phyloP scores from a whole-genome alignment of 2,797 vertebrate genomes.

The Ctenochaetus hawaiiensis region DNA sequence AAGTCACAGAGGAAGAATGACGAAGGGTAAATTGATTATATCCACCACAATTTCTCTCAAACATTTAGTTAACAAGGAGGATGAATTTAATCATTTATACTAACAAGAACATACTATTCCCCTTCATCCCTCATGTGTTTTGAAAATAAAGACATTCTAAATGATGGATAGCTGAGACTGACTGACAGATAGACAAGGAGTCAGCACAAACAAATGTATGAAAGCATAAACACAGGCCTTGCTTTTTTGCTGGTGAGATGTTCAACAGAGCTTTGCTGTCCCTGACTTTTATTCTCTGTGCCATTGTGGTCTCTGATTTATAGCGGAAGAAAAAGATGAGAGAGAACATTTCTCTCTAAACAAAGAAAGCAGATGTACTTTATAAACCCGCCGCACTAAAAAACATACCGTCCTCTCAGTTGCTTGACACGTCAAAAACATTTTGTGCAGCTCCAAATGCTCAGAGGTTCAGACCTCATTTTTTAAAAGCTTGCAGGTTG shows the following conservation, averaged over 20 bases:
- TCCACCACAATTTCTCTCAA: slow-evolving; percentile 56
- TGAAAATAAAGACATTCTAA: slow-evolving; percentile 66
- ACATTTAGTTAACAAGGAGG: slow-evolving; percentile 54
- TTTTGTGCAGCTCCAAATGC: slow-evolving; percentile 53
- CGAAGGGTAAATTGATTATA: slow-evolving; percentile 51
- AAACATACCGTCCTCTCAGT: slow-evolving; percentile 72
- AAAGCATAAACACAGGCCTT: slow-evolving; percentile 72
- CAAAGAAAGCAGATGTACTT: slow-evolving; percentile 87
- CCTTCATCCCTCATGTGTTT: slow-evolving; percentile 38
- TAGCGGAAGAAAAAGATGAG: slow-evolving; percentile 77
- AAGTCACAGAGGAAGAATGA: slow-evolving; percentile 54
- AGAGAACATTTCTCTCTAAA: slow-evolving; percentile 81
- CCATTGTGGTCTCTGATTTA: slow-evolving; percentile 83
- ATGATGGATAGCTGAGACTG: slow-evolving; percentile 53
- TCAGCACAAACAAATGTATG: slow-evolving; percentile 71
- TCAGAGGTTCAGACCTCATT: slow-evolving; percentile 54
- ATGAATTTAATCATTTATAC: slow-evolving; percentile 62
- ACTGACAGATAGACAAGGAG: slow-evolving; percentile 58
- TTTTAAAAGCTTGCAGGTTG: slow-evolving; percentile 67
- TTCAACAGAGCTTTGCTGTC: slow-evolving; percentile 71
- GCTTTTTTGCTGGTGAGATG: slow-evolving; percentile 60
- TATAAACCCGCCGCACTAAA: slow-evolving; percentile 73
- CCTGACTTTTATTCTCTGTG: slow-evolving; percentile 74
- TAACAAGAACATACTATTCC: slow-evolving; percentile 41
- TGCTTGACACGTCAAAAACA: slow-evolving; percentile 64